Evolutionary conservation across 2,797 vertebrate genomes (phyloP), one percentile per base, ranked within the genome.

Genomic region (Serranus cabrilla): DNA sequence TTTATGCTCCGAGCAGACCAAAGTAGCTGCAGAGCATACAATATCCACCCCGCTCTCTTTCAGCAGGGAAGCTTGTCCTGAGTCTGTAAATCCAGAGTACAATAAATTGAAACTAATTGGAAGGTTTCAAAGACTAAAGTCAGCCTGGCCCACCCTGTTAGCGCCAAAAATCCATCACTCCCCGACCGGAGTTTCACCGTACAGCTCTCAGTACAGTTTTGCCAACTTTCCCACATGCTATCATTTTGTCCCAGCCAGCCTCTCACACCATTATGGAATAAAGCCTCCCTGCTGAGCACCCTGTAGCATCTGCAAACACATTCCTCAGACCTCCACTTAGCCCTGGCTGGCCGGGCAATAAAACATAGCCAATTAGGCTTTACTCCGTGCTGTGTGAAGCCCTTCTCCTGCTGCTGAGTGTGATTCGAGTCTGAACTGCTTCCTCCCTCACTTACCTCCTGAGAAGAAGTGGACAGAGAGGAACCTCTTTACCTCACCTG

Each of bases 361-460:
- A 92, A 90, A 89, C 78, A 84, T 37, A 77, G 79, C 78, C 85
- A 90, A 90, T 91, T 92, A 89, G 83, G 82, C 80, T 84, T 88
- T 56, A 56, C 84, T 85, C 69, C 84, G 68, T 64, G 71, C 86
- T 83, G 85, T 71, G 83, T 79, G 89, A 89, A 89, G 86, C 75
- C 71, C 74, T 80, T 80, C 80, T 75, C 84, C 87, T 71, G 80
- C 89, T 84, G 89, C 80, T 80, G 72, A 83, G 68, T 84, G 78
- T 80, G 79, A 89, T 91, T 84, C 67, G 52, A 84, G 86, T 89
- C 88, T 84, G 80, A 90, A 83, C 78, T 76, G 83, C 85, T 90
- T 89, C 81, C 86, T 87, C 69, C 54, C 51, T 64, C 56, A 78
- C 71, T 82, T 71, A 79, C 71, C 67, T 74, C 74, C 80, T 59